Conservation (phyloP, 35 echinoderm and acorn worm species). For the Apostichopus parvimensis region DNA sequence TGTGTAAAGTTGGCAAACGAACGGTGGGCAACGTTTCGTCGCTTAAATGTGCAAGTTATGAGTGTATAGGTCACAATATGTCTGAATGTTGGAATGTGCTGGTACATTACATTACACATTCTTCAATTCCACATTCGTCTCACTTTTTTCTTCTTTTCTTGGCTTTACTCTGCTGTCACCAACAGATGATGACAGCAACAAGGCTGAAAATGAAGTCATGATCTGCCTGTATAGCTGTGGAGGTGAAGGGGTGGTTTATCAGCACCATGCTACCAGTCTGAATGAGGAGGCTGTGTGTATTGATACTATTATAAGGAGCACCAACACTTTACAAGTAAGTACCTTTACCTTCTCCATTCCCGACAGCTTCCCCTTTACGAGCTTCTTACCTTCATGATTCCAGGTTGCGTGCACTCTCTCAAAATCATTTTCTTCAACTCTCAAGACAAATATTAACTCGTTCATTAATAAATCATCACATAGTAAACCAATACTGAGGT, state of each 20-base stretch:
- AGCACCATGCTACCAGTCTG: slow-evolving; percentile 79
- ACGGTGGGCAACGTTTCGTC: no score
- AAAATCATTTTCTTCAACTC: no score
- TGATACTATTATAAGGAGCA: slow-evolving; percentile 64
- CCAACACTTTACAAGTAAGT: slow-evolving; percentile 74
- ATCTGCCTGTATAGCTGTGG: slow-evolving; percentile 89
- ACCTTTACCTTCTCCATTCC: neutral
- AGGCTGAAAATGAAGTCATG: neutral
- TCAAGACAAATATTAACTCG: no score
- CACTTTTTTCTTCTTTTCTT: no score
- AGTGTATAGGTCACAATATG: no score
- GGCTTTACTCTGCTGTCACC: neutral
- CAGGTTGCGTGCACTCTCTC: neutral
- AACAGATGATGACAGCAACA: neutral
- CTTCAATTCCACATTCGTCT: no score
- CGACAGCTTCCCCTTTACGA: neutral
- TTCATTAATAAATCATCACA: no score
- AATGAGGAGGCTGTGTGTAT: slow-evolving; percentile 65
- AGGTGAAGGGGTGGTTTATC: slow-evolving; percentile 93
- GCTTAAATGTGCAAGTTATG: no score
- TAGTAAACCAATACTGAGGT: no score
- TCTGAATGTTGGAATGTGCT: no score
- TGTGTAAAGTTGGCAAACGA: no score
- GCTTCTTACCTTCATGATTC: neutral
- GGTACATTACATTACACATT: no score